Percentiles rank a stretch among this genome's conserved stretches.
These are phyloP conservation scores for Trachelus troglodyta DNA, from an alignment of 2,888 invertebrate species.

Conservation along the genomic window DNA sequence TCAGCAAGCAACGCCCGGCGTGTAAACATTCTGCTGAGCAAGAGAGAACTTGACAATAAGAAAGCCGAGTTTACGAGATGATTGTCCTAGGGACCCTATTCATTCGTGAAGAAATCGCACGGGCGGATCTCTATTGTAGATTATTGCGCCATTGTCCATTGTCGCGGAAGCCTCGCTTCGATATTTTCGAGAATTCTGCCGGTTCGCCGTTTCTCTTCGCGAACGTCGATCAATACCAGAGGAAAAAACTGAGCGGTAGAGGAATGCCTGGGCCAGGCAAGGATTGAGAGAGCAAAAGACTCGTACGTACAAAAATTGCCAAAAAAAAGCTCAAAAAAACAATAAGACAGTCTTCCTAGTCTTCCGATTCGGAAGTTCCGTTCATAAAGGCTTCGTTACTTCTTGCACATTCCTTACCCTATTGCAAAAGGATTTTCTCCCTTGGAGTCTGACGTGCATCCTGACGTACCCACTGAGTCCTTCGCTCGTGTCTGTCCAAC, in stretches of 20 bases:
- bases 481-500: neutral
- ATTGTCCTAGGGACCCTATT: slow-evolving; percentile 55
- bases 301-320: neutral
- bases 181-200: neutral
- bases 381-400: neutral
- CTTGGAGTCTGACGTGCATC: neutral
- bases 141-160: slow-evolving; percentile 58
- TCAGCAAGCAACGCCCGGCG: neutral
- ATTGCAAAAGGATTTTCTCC: neutral
- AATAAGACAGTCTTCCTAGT: neutral
- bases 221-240: neutral
- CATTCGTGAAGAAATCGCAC: slow-evolving; percentile 52
- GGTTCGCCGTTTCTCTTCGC: neutral
- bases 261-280: neutral
- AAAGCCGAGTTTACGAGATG: slow-evolving; percentile 55
- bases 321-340: neutral
- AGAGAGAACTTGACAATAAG: slow-evolving; percentile 23
- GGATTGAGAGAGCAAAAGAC: neutral
- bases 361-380: neutral
- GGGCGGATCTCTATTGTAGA: slow-evolving; percentile 58
- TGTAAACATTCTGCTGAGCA: neutral
- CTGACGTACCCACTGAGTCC: neutral
- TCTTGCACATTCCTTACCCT: neutral
- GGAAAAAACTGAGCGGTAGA: neutral
- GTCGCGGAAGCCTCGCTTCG: slow-evolving; percentile 34